Conservation (phyloP, 2,888 invertebrate genomes). For the Lissocephala sabroskyi region DNA sequence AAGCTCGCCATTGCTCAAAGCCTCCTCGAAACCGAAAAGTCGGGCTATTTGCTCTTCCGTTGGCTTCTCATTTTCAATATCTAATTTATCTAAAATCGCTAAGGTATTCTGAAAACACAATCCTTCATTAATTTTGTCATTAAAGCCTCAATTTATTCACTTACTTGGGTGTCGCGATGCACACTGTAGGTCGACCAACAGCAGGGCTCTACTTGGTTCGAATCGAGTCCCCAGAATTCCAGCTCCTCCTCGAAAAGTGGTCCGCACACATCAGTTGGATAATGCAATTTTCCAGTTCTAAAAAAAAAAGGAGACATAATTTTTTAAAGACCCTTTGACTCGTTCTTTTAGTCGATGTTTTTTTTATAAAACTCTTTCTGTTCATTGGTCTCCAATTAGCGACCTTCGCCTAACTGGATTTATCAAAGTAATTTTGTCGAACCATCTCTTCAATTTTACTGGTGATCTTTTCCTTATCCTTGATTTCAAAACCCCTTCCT, state of each 20-base stretch:
- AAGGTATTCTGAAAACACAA: slow-evolving; percentile 82
- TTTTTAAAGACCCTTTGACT: no score
- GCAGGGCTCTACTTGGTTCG: slow-evolving; percentile 98
- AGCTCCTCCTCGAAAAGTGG: slow-evolving; percentile 96
- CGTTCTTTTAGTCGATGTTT: no score
- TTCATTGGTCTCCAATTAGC: no score
- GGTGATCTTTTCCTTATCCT: no score
- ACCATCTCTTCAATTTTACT: no score
- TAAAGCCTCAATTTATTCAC: background rate
- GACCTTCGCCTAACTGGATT: no score
- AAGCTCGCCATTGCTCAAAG: slow-evolving; percentile 83
- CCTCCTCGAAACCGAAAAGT: slow-evolving; percentile 92
- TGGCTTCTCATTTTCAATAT: slow-evolving; percentile 93
- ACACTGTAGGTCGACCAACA: slow-evolving; percentile 98
- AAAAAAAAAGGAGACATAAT: slow-evolving; percentile 31
- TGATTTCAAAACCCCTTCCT: no score
- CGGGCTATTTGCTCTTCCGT: slow-evolving; percentile 94
- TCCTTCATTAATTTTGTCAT: background rate
- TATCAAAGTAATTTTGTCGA: no score
- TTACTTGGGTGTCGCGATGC: slow-evolving; percentile 84
- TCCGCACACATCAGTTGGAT: slow-evolving; percentile 97
- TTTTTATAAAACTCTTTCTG: no score
- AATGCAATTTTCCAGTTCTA: slow-evolving; percentile 94
- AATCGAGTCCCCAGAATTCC: slow-evolving; percentile 97
- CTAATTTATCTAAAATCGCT: slow-evolving; percentile 95